These are phyloP conservation scores for Pedionomus torquatus DNA, from an alignment of 2,113 vertebrate species.

Conservation along the genomic window DNA sequence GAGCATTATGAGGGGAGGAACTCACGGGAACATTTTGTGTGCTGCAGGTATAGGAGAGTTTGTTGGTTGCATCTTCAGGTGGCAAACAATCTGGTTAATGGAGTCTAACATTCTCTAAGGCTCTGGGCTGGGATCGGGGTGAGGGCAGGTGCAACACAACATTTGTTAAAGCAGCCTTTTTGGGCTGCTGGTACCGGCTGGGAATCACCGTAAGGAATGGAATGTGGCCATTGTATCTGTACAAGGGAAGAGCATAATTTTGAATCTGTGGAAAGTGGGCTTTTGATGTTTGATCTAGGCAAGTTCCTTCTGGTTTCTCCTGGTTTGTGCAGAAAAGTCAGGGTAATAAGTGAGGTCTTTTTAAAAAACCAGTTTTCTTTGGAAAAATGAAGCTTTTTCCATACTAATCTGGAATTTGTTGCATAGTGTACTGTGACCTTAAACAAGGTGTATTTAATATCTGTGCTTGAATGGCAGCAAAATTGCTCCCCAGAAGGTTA, in stretches of 20 bases:
- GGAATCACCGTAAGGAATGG: neutral
- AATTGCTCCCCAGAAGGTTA: neutral
- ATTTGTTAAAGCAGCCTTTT: neutral
- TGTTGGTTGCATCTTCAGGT: neutral
- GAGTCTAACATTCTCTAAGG: rapidly evolving
- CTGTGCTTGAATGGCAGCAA: neutral
- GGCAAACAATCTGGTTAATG: neutral
- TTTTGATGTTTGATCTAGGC: neutral
- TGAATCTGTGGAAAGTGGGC: neutral
- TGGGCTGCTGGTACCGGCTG: neutral
- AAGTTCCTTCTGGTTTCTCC: neutral
- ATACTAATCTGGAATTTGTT: neutral
- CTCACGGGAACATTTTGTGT: rapidly evolving
- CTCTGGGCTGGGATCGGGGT: rapidly evolving
- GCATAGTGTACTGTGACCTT: neutral
- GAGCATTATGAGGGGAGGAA: neutral
- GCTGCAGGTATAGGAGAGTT: neutral
- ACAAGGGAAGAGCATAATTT: neutral
- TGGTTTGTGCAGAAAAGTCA: neutral
- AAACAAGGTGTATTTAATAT: neutral
- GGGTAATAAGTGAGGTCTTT: neutral
- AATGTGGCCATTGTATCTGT: rapidly evolving
- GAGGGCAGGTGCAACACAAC: neutral
- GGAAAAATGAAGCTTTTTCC: neutral
- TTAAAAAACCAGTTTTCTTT: neutral